Base-by-base conservation (phyloP, 2,113 vertebrate species). In the Okapia johnstoni region DNA sequence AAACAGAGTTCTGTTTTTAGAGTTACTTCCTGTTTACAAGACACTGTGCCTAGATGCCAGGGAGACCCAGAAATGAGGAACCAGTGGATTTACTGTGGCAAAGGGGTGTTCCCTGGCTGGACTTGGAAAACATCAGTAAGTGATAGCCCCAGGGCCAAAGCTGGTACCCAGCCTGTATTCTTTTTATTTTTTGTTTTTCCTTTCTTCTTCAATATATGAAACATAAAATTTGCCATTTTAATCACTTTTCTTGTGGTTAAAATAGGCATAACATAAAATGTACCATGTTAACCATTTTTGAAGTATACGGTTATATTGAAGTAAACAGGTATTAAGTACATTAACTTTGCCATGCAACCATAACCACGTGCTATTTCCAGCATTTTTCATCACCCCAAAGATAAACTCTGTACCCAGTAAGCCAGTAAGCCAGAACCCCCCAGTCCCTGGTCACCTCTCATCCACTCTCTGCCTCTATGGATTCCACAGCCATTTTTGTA, bases 321-420 rank as follows among this genome's bases (percentile, higher is more conserved):
- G 66, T 73, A 73, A 40, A 73, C 1, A 0, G 16, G n/a, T 70
- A 28, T 25, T 12, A 46, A 81, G n/a, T 54, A 36, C 43, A 3
- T 40, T 40, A 19, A 6, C 43, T 19, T 26, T 30, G 46, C 88
- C 1, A 0, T 3, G 19, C 6, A 25, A 0, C 48, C 26, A 2
- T 84, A 19, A 33, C 77, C 28, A 4, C 13, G 2, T 23, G 28
- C 36, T 55, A 3, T n/a, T 54, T 89, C 36, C 93, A 79, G 13
- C 84, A 89, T 25, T 36, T 63, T 28, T 50, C 63, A 43, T 84
- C 46, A 28, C 61, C 25, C 60, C 46, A 50, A 7, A 81, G 30
- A n/a, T 36, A 61, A 48, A 50, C 40, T 73, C 61, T 11, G 30
- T 6, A 16, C n/a, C 50, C 33, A 16, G 33, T 33, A 23, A 28